Base-by-base conservation (phyloP, 2,888 invertebrate genomes). In the Endotricha flammealis region DNA sequence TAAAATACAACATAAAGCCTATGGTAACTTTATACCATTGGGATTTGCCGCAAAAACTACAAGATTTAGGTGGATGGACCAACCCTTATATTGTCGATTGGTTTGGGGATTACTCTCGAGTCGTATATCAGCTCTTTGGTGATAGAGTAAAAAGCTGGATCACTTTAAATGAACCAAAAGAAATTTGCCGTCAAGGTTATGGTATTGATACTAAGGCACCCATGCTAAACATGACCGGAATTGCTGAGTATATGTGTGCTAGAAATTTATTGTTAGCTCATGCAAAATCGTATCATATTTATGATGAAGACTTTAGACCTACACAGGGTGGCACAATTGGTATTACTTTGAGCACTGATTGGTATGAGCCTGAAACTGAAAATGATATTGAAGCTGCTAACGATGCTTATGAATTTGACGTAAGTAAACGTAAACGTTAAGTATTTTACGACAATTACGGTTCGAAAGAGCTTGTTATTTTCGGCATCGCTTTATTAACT, bases 1-100 rank as follows among this genome's bases (percentile, higher is more conserved):
- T 81, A 10, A 73, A 65, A 14, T 87, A 85, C 42, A 83, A 79
- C 11, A 90, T 92, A 36, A 58, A 78, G 42, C 91, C 91, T 0
- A 66, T 88, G 61, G 74, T 88, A 2, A 80, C 83, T 0, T 59
- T 87, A 40, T 77, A 68, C 39, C 82, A 87, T 38, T 79, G 74
- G 65, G 87, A 87, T 48, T 44, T 82, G 37, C 85, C 82, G 0
- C 61, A 72, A 31, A 58, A 64, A 16, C 48, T 89, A 1, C 85
- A 82, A 41, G 73, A 79, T 1, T 43, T 74, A 9, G 87, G 87
- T 5, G 88, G 88, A 27, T 68, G 71, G 47, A 52, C 67, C 8
- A 73, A 77, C 43, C 47, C 60, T 4, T 11, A 63, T 2, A 41
- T 77, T 8, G 53, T 69, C 1, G 51, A 64, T 38, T 70, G 73